phyloP scores from a whole-genome alignment of 2,888 invertebrate genomes.

The Phyllotreta cruciferae region DNA sequence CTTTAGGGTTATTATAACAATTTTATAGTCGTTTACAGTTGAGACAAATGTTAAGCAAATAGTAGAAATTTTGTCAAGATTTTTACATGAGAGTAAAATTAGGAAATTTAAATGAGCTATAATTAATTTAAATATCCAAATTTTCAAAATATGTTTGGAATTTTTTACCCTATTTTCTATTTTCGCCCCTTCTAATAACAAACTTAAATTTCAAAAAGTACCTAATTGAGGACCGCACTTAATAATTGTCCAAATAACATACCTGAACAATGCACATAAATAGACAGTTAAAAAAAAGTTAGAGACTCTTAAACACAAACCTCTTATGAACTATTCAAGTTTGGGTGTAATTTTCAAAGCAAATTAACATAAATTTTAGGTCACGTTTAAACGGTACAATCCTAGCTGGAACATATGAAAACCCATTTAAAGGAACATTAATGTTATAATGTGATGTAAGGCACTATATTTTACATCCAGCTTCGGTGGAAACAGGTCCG shows the following conservation, averaged over 20 bases:
- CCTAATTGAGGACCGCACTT: conserved; percentile 13
- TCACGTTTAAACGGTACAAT: conserved; percentile 30
- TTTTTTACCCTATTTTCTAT: too few species aligned
- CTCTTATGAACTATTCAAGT: conserved; percentile 25
- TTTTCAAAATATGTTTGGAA: too few species aligned
- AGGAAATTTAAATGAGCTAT: conserved; percentile 9
- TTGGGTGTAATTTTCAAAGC: conserved; percentile 36
- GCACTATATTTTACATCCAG: conserved; percentile 29
- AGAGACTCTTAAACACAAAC: conserved; percentile 24
- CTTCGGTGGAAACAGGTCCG: conserved; percentile 2
- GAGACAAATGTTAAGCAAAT: too few species aligned
- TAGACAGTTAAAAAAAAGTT: conserved; percentile 29
- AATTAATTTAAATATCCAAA: too few species aligned
- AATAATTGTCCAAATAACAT: conserved; percentile 25
- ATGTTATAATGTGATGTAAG: conserved; percentile 32
- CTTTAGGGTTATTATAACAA: not conserved
- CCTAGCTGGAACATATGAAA: conserved; percentile 34
- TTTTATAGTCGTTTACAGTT: not conserved
- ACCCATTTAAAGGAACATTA: conserved; percentile 27
- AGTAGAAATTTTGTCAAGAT: too few species aligned
- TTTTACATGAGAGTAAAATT: conserved; percentile 22
- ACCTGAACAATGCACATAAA: conserved; percentile 33
- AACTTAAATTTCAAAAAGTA: conserved; percentile 11
- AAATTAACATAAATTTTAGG: conserved; percentile 40
- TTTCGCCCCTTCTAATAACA: not conserved